Conservation (phyloP, 2,113 vertebrate genomes). For the Diadophis punctatus region DNA sequence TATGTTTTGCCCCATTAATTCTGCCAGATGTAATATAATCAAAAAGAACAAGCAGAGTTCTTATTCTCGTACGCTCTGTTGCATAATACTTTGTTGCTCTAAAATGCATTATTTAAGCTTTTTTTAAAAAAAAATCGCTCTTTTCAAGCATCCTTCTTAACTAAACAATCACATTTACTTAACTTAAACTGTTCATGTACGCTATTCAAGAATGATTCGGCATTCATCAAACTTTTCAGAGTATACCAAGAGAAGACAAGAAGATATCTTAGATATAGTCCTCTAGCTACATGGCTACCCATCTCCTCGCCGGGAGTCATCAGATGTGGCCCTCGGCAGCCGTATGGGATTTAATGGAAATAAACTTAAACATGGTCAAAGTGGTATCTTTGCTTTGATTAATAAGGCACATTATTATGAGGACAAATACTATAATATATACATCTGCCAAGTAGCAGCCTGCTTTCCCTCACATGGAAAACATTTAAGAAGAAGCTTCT, state of each 20-base stretch:
- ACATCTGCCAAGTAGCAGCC: background rate
- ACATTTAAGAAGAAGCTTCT: background rate
- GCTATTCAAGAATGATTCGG: constrained; percentile 32
- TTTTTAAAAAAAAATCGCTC: constrained; percentile 33
- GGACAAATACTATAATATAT: background rate
- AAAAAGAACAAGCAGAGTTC: background rate
- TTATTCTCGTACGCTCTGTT: constrained; percentile 42
- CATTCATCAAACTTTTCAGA: constrained; percentile 8
- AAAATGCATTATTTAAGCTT: background rate
- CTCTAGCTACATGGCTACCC: background rate
- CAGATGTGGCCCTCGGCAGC: background rate
- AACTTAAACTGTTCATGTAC: constrained; percentile 27
- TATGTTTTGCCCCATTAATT: constrained; percentile 26
- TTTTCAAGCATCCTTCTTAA: constrained; percentile 31
- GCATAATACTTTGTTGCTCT: constrained; percentile 40
- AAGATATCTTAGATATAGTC: background rate
- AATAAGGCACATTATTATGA: background rate
- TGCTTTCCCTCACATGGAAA: background rate
- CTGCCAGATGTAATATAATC: constrained; percentile 21
- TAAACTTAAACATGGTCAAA: background rate
- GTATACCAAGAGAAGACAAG: constrained; percentile 17
- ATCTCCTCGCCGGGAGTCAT: background rate
- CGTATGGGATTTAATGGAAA: background rate
- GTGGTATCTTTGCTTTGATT: background rate
- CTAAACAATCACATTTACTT: constrained; percentile 33